Percentiles rank a stretch among this genome's conserved stretches.
Conservation (phyloP, 2,113 vertebrate genomes). For the Pogonocichla stellata region DNA sequence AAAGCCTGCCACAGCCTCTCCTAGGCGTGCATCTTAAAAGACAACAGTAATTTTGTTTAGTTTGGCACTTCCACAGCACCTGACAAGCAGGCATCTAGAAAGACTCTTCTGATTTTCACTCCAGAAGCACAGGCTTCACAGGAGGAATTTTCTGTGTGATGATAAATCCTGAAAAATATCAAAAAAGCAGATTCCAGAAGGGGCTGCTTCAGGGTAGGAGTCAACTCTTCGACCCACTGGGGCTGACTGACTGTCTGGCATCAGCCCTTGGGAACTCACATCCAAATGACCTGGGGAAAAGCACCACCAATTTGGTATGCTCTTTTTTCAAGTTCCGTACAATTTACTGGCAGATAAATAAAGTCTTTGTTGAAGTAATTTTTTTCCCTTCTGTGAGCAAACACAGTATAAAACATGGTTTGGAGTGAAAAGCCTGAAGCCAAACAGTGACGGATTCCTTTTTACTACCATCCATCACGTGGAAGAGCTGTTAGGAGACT, state of each 20-base stretch:
- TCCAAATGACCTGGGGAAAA: not conserved
- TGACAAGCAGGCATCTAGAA: not conserved
- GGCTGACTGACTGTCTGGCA: not conserved
- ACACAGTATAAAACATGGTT: not conserved
- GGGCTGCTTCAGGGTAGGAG: not conserved
- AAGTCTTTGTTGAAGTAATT: not conserved
- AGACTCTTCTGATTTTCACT: not conserved
- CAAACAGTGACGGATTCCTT: not conserved
- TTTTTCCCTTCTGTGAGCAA: not conserved
- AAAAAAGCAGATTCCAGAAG: not conserved
- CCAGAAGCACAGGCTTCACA: not conserved
- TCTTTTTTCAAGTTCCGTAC: not conserved
- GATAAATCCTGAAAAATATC: not conserved
- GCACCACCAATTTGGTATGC: not conserved
- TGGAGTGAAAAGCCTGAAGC: not conserved
- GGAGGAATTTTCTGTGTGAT: not conserved
- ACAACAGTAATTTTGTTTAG: not conserved
- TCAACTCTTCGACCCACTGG: not conserved
- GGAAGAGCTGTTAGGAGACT: conserved; percentile 6
- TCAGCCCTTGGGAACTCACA: accelerated
- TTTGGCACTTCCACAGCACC: not conserved
- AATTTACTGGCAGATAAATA: not conserved
- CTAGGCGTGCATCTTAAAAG: not conserved
- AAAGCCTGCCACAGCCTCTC: not conserved
- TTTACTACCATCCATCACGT: not conserved